These are phyloP conservation scores for Clistopyga incitator DNA, from an alignment of 2,888 invertebrate genomes.

Conservation along the genomic window DNA sequence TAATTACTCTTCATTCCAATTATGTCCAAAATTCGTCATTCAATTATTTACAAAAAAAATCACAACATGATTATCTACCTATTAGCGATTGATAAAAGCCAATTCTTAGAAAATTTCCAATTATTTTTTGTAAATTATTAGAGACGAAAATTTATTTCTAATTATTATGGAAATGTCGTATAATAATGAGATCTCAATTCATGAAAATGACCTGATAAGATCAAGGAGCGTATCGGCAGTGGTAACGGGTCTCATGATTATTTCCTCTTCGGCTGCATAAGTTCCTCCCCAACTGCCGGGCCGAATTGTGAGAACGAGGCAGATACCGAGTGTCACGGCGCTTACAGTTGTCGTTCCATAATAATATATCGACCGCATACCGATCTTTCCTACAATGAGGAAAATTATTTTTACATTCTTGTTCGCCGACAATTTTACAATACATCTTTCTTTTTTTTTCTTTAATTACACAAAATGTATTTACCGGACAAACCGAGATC, in stretches of 20 bases:
- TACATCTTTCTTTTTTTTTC: slow-evolving; percentile 12
- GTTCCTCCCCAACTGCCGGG: slow-evolving; percentile 85
- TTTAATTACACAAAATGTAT: slow-evolving; percentile 65
- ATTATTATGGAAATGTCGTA: too few relatives aligned
- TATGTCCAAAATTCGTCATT: not conserved
- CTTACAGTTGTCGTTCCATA: slow-evolving; percentile 89
- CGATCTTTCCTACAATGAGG: slow-evolving; percentile 85
- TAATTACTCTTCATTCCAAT: not conserved
- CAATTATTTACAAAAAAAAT: not conserved
- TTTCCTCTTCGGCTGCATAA: slow-evolving; percentile 48
- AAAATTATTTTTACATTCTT: slow-evolving; percentile 15
- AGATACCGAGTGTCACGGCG: slow-evolving; percentile 90
- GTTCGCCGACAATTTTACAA: not conserved
- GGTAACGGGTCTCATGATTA: slow-evolving; percentile 85
- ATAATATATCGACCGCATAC: slow-evolving; percentile 88
- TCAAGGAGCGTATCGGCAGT: slow-evolving; percentile 90
- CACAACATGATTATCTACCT: too few relatives aligned
- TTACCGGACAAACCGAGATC: slow-evolving; percentile 88
- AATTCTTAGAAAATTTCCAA: too few relatives aligned
- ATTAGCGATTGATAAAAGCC: too few relatives aligned
- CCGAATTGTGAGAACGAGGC: slow-evolving; percentile 88
- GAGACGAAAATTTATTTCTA: too few relatives aligned
- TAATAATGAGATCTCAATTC: not conserved
- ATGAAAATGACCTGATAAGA: slow-evolving; percentile 86
- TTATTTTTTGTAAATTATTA: too few relatives aligned